A percentile compares a stretch with the other conserved stretches of the same genome.
Evolutionary conservation across 2,113 vertebrate species (phyloP).

Genomic region (Callionymus lyra): DNA sequence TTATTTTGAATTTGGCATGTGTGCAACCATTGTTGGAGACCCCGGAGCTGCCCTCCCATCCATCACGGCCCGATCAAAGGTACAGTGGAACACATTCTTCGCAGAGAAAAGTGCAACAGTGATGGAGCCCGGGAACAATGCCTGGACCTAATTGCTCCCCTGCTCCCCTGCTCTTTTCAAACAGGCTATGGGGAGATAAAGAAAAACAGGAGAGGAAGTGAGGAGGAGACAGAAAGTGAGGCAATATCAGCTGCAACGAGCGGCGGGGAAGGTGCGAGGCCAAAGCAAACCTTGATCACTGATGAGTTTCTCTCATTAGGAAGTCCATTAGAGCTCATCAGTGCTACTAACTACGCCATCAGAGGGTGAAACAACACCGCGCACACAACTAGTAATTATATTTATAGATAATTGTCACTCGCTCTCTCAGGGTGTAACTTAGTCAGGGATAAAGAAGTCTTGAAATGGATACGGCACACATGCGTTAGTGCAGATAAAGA

Average conservation of each 20-base stretch:
- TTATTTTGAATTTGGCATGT: too few relatives aligned
- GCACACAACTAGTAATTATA: background rate
- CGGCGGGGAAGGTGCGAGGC: slow-evolving; percentile 18
- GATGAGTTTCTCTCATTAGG: slow-evolving; percentile 47
- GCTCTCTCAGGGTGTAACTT: too few relatives aligned
- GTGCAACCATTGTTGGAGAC: too few relatives aligned
- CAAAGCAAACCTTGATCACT: slow-evolving; percentile 35
- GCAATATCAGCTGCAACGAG: slow-evolving; percentile 8
- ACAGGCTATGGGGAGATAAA: background rate
- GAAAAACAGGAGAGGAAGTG: background rate
- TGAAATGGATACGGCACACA: too few relatives aligned
- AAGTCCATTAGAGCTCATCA: slow-evolving; percentile 26
- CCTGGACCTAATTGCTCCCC: background rate
- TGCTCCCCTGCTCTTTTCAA: background rate
- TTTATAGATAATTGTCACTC: too few relatives aligned
- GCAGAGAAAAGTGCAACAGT: too few relatives aligned
- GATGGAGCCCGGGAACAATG: background rate
- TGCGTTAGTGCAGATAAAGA: too few relatives aligned
- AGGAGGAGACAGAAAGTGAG: slow-evolving; percentile 7
- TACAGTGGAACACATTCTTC: too few relatives aligned
- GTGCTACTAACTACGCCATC: slow-evolving; percentile 17
- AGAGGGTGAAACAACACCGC: slow-evolving; percentile 6
- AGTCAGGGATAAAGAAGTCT: too few relatives aligned
- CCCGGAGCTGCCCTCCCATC: too few relatives aligned
- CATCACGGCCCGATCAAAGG: too few relatives aligned